A percentile compares a stretch with the other conserved stretches of the same genome.
Conservation (phyloP, 2,113 vertebrate species). For the Ammodytes dubius region DNA sequence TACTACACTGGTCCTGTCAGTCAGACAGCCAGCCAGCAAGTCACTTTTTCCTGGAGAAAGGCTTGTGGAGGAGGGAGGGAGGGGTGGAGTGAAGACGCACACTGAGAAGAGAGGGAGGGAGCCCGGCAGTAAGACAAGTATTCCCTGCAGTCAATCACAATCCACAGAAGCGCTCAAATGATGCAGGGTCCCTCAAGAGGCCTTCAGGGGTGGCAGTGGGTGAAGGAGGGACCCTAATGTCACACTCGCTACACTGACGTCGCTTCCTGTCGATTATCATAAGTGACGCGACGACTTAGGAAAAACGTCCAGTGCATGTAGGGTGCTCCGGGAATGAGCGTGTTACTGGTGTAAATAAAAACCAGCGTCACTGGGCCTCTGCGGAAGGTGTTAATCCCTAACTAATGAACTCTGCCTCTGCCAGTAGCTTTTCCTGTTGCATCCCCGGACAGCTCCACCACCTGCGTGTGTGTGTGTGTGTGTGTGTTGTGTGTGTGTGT, state of each 20-base stretch:
- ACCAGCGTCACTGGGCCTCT: conserved; percentile 69
- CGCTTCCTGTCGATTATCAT: conserved; percentile 68
- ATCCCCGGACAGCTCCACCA: conserved; percentile 71
- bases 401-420: conserved; percentile 84
- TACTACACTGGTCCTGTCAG: conserved; percentile 79
- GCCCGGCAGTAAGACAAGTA: conserved; percentile 54
- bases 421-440: conserved; percentile 71
- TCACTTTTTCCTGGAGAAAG: conserved; percentile 28
- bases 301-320: conserved; percentile 40
- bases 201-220: conserved; percentile 50
- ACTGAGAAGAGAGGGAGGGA: conserved; percentile 22
- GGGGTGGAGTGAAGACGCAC: conserved; percentile 37
- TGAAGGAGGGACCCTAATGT: conserved; percentile 63
- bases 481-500: conserved; percentile 48
- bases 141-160: conserved; percentile 72
- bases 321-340: conserved; percentile 50
- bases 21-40: conserved; percentile 68
- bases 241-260: conserved; percentile 58
- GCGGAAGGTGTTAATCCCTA: conserved; percentile 82
- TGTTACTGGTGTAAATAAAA: conserved; percentile 74
- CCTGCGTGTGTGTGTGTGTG: conserved; percentile 40
- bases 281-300: conserved; percentile 56
- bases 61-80: background rate
- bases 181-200: conserved; percentile 68
- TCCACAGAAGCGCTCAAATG: conserved; percentile 70